phyloP scores from a whole-genome alignment of 2,113 vertebrate species.

The Misgurnus anguillicaudatus region DNA sequence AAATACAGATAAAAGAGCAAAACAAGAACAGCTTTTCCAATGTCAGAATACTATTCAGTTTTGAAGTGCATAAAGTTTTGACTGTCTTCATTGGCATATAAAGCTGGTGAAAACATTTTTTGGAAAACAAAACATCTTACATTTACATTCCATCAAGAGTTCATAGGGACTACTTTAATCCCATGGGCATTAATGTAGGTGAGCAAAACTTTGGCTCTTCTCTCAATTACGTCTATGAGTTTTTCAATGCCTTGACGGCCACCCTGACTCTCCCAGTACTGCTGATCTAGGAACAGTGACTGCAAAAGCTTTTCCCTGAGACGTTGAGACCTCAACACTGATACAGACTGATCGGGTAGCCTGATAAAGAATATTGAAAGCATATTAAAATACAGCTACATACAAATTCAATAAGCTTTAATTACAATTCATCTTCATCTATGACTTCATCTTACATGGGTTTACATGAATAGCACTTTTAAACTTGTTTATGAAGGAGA shows the following conservation, averaged over 20 bases:
- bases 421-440: too few relatives aligned
- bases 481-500: too few relatives aligned
- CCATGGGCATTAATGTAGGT: slow-evolving; percentile 93
- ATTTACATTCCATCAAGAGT: slow-evolving; percentile 67
- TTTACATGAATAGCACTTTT: too few relatives aligned
- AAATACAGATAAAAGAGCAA: neutral
- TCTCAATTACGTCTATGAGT: slow-evolving; percentile 92
- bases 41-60: neutral
- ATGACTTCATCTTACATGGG: too few relatives aligned
- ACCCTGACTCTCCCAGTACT: slow-evolving; percentile 95
- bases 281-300: slow-evolving; percentile 91
- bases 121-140: neutral
- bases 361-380: slow-evolving; percentile 64
- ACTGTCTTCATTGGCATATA: neutral
- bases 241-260: slow-evolving; percentile 93
- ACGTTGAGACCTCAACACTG: slow-evolving; percentile 83
- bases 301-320: slow-evolving; percentile 92
- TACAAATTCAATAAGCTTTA: too few relatives aligned
- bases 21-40: neutral
- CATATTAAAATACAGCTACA: neutral
- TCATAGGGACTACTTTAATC: slow-evolving; percentile 82
- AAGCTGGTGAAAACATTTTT: neutral
- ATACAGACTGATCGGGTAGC: slow-evolving; percentile 87
- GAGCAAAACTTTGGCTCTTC: slow-evolving; percentile 85
- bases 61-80: neutral